These are phyloP conservation scores for Hylaea fasciaria DNA, from an alignment of 2,888 invertebrate genomes.

Conservation along the genomic window DNA sequence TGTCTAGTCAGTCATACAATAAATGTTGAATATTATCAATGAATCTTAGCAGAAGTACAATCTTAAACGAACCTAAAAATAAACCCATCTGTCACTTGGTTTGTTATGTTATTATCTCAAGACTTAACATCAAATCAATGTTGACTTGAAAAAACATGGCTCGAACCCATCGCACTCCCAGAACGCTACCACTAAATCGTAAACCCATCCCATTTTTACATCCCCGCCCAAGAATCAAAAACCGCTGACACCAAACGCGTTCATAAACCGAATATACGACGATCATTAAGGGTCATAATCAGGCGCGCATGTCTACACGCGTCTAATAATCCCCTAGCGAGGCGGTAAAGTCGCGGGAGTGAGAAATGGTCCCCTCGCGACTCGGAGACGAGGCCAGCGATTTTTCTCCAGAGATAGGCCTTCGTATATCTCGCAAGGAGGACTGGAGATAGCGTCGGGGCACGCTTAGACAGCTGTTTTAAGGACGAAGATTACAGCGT, in stretches of 20 bases:
- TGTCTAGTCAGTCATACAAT: slow-evolving; percentile 4
- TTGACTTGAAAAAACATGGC: too few species aligned
- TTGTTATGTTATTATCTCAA: too few species aligned
- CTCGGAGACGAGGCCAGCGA: slow-evolving; percentile 62
- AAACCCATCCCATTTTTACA: slow-evolving; percentile 4
- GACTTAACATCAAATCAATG: too few species aligned
- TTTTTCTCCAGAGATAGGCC: slow-evolving; percentile 71
- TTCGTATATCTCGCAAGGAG: slow-evolving; percentile 57
- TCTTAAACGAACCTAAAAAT: too few species aligned
- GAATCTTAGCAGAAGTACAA: too few species aligned
- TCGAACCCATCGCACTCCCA: neutral
- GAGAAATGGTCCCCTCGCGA: slow-evolving; percentile 66
- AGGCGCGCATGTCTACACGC: slow-evolving; percentile 53
- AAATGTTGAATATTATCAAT: slow-evolving; percentile 2
- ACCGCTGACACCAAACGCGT: slow-evolving; percentile 31
- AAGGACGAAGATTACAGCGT: slow-evolving; percentile 41
- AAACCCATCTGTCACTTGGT: neutral
- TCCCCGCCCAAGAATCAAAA: slow-evolving; percentile 24
- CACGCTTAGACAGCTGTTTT: slow-evolving; percentile 58
- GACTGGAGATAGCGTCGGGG: slow-evolving; percentile 54
- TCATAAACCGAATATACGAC: slow-evolving; percentile 35
- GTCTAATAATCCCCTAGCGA: slow-evolving; percentile 58
- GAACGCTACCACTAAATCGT: slow-evolving; percentile 4
- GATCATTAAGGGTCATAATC: slow-evolving; percentile 50
- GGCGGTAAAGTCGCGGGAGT: slow-evolving; percentile 47